Evolutionary conservation across 2,797 vertebrate genomes (phyloP).

Genomic region (Vireo griseus): DNA sequence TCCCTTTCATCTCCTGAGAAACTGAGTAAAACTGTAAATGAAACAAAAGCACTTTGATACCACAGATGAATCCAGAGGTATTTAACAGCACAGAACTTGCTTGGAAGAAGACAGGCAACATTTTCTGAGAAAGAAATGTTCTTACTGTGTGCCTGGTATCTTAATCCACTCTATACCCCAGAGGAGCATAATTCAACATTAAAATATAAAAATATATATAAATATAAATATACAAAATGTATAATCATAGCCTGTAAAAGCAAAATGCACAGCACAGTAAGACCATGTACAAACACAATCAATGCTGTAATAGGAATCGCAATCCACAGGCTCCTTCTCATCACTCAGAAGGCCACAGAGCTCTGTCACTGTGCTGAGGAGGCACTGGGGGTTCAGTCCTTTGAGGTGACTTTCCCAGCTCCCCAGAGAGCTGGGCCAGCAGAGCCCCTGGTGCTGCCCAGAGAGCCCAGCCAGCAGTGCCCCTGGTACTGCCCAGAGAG

Average conservation of each 20-base stretch:
- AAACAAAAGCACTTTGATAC: not conserved
- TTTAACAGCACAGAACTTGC: not conserved
- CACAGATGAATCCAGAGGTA: not conserved
- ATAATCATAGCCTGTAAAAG: not conserved
- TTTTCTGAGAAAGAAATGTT: not conserved
- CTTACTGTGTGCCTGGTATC: not conserved
- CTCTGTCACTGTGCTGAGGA: not conserved
- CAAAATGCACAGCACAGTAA: not conserved
- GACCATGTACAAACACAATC: rapidly evolving
- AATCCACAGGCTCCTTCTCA: not conserved
- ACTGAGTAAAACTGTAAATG: not conserved
- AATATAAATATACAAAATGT: not conserved
- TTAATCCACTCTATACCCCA: not conserved
- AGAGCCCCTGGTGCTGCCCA: not conserved
- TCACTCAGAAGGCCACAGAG: not conserved
- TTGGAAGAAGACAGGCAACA: not conserved
- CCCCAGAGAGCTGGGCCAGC: not conserved
- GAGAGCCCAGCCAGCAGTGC: too few species aligned
- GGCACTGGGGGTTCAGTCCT: rapidly evolving
- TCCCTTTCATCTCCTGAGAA: not conserved
- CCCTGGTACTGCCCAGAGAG: too few species aligned
- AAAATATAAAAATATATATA: not conserved
- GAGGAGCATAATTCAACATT: not conserved
- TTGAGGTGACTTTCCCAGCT: rapidly evolving
- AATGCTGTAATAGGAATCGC: not conserved